Evolutionary conservation across 2,113 vertebrate genomes (phyloP).

Genomic region (Phylloscopus trochilus): DNA sequence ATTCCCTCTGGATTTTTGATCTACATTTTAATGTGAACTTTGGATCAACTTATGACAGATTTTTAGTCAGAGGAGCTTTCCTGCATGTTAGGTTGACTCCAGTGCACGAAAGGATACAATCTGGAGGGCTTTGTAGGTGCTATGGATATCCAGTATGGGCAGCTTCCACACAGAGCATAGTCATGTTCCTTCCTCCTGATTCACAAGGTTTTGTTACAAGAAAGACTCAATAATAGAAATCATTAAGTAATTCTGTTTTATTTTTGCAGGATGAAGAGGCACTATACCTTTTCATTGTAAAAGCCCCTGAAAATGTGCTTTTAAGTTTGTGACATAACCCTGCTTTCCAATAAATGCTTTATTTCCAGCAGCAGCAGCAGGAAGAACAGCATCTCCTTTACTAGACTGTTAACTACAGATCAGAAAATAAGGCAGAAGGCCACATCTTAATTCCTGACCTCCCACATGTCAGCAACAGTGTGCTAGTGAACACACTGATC

Average conservation of each 20-base stretch:
- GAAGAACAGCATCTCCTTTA: background rate
- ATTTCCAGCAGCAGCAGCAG: background rate
- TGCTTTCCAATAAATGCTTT: conserved; percentile 28
- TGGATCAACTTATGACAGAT: background rate
- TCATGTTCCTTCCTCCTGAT: background rate
- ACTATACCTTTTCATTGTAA: background rate
- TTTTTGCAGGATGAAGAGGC: background rate
- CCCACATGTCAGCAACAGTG: background rate
- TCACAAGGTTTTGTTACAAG: background rate
- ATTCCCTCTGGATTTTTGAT: background rate
- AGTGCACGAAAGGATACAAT: fast-evolving
- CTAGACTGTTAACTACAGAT: background rate
- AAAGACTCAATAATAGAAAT: background rate
- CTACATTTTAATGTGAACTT: background rate
- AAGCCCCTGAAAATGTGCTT: background rate
- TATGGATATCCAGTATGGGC: fast-evolving
- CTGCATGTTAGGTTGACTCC: background rate
- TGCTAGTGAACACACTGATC: background rate
- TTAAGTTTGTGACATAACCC: background rate
- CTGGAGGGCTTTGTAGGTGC: background rate
- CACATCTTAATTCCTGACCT: background rate
- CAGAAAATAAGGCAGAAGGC: background rate
- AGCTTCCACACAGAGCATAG: background rate
- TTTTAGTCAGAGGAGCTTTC: background rate
- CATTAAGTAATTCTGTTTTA: background rate